phyloP scores from a whole-genome alignment of 2,888 invertebrate genomes.

The Trachelus troglodyta region DNA sequence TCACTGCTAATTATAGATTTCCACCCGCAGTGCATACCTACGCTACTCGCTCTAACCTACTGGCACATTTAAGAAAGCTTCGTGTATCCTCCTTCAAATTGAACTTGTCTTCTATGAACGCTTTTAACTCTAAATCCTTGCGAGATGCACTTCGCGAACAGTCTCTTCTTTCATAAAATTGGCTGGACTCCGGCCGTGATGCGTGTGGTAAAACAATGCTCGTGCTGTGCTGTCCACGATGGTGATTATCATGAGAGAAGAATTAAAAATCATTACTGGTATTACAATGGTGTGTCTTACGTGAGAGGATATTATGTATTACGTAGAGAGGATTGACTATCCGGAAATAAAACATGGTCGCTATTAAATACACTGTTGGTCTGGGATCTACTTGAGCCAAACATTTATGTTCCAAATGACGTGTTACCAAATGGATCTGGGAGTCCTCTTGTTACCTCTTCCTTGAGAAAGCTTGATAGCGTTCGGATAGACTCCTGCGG shows the following conservation, averaged over 20 bases:
- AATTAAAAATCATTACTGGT: neutral
- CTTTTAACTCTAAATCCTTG: neutral
- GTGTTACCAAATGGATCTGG: neutral
- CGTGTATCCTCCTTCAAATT: neutral
- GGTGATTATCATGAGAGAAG: neutral
- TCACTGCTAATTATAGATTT: slow-evolving; percentile 17
- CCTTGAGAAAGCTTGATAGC: neutral
- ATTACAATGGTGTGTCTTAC: neutral
- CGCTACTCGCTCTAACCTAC: neutral
- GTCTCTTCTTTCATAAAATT: neutral
- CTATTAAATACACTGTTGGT: neutral
- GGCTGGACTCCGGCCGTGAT: neutral
- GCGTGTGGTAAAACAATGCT: neutral
- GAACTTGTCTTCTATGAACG: neutral
- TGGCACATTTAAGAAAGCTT: neutral
- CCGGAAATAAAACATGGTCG: neutral
- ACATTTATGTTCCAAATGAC: neutral
- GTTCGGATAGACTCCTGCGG: neutral
- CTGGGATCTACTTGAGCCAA: neutral
- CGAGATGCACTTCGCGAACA: neutral
- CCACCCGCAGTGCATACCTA: slow-evolving; percentile 8
- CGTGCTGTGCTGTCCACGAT: neutral
- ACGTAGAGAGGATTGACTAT: neutral
- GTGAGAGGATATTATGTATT: neutral
- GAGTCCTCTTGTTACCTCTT: neutral